These are phyloP conservation scores for Synodontis membranacea DNA, from an alignment of 2,113 vertebrate genomes.

Conservation along the genomic window DNA sequence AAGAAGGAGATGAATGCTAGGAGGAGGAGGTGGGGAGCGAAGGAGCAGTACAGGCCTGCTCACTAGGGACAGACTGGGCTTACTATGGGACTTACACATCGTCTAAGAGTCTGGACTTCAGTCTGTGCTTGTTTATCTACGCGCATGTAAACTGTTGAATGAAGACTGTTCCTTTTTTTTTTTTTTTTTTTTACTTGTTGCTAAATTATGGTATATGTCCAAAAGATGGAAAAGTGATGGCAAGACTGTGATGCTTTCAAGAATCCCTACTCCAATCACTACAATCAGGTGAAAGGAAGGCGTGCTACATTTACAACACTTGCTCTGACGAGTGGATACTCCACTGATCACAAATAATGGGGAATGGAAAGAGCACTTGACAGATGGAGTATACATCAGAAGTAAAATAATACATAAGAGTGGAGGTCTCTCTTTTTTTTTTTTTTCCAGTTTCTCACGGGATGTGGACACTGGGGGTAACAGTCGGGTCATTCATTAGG, in stretches of 20 bases:
- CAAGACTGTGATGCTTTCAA: not conserved
- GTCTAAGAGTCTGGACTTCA: conserved; percentile 20
- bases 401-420: conserved; percentile 22
- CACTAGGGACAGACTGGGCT: conserved; percentile 6
- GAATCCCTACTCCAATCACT: not conserved
- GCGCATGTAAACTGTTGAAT: conserved; percentile 9
- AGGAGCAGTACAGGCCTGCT: not conserved
- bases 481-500: conserved; percentile 22
- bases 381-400: not conserved
- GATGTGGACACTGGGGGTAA: conserved; percentile 4
- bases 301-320: conserved; percentile 27
- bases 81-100: conserved; percentile 16
- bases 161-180: not conserved
- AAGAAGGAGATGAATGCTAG: conserved; percentile 14
- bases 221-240: not conserved
- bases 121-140: conserved; percentile 11
- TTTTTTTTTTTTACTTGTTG: not conserved
- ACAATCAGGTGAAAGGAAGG: not conserved
- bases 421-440: not conserved
- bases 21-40: not conserved
- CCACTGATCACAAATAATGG: not conserved
- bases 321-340: conserved; percentile 2
- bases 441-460: conserved; percentile 1
- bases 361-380: not conserved
- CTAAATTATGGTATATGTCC: not conserved